Conservation (phyloP, 2,113 vertebrate genomes). For the Pedetes capensis region DNA sequence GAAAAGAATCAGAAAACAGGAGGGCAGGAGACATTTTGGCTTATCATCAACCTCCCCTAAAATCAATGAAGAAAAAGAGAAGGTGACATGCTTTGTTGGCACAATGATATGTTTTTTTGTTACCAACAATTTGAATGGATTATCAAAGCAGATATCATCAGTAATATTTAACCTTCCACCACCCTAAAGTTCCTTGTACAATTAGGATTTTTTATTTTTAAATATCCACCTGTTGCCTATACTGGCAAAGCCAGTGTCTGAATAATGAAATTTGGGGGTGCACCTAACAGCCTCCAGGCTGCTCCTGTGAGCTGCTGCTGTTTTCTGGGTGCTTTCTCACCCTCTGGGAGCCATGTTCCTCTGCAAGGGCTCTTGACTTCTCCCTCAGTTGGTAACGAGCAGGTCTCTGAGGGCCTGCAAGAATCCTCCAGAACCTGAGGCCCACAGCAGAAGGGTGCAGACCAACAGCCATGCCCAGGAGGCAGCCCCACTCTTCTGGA, state of each 20-base stretch:
- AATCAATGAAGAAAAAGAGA: background rate
- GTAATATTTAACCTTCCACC: background rate
- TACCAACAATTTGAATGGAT: no score
- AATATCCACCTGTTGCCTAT: background rate
- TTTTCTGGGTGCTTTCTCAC: slow-evolving; percentile 38
- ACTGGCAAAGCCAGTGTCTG: background rate
- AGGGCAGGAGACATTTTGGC: background rate
- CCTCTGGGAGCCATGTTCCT: background rate
- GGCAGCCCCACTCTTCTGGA: background rate
- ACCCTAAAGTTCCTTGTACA: background rate
- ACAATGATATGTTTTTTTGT: fast-evolving
- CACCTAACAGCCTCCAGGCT: no score
- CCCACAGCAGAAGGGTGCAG: background rate
- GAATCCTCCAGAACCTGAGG: background rate
- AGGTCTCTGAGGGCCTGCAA: background rate
- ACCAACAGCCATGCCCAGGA: background rate
- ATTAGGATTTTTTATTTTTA: background rate
- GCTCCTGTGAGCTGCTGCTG: background rate
- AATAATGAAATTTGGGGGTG: background rate
- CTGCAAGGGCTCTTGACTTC: background rate
- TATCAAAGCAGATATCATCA: background rate
- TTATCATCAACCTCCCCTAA: background rate
- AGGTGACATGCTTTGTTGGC: no score
- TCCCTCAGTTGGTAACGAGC: background rate
- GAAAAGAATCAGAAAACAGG: background rate